Evolutionary conservation across 2,888 invertebrate genomes (phyloP).

Genomic region (Adelphocoris suturalis): DNA sequence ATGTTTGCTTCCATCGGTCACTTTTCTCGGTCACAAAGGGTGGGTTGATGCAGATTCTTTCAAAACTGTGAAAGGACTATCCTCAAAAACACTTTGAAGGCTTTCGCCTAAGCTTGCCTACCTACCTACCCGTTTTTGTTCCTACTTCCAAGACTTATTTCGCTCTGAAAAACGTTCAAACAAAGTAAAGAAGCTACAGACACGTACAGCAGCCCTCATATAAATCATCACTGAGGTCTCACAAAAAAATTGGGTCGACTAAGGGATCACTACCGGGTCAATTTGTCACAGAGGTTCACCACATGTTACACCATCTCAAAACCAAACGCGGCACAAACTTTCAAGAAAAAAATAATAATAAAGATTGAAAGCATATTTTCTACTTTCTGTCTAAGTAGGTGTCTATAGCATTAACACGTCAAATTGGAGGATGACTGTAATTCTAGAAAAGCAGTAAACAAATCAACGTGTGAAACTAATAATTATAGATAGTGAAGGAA

Average conservation of each 20-base stretch:
- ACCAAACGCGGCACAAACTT: background rate
- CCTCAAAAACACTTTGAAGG: background rate
- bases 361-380: background rate
- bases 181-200: background rate
- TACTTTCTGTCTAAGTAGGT: background rate
- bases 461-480: too few species aligned
- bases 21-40: constrained; percentile 15
- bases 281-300: constrained; percentile 1
- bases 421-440: too few species aligned
- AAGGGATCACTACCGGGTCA: background rate
- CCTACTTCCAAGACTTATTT: background rate
- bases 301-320: background rate
- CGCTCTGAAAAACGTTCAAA: background rate
- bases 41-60: background rate
- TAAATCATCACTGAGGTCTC: background rate
- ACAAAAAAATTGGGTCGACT: constrained; percentile 5
- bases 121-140: background rate
- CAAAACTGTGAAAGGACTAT: background rate
- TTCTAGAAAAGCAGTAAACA: too few species aligned
- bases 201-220: background rate
- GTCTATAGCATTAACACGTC: too few species aligned
- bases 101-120: background rate
- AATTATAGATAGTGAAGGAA: too few species aligned
- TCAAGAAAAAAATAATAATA: too few species aligned
- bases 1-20: constrained; percentile 30